Evolutionary conservation across 2,888 invertebrate species (phyloP).

Genomic region (Colletes collaris): DNA sequence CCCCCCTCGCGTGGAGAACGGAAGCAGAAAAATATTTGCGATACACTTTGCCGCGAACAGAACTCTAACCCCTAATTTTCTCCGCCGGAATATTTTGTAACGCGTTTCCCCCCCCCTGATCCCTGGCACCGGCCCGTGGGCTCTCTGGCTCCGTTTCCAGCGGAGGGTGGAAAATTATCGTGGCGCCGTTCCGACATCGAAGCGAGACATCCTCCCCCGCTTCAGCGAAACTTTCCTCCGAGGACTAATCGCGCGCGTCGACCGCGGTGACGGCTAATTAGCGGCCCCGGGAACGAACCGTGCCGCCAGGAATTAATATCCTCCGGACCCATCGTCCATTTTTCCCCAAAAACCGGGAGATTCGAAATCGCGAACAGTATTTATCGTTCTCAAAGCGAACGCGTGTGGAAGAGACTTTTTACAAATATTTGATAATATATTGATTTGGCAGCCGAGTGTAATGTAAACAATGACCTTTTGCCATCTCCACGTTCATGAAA

Average conservation of each 20-base stretch:
- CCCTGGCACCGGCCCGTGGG: slow-evolving; percentile 30
- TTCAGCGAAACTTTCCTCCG: slow-evolving; percentile 38
- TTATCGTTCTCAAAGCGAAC: no score
- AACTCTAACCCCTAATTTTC: slow-evolving; percentile 62
- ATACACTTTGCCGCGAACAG: background rate
- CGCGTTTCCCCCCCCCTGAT: slow-evolving; percentile 33
- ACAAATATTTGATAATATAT: no score
- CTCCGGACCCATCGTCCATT: background rate
- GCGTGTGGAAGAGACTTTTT: no score
- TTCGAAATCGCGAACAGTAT: no score
- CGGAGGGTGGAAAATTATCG: slow-evolving; percentile 65
- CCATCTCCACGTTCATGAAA: no score
- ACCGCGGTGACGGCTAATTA: slow-evolving; percentile 69
- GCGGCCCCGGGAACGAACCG: slow-evolving; percentile 69
- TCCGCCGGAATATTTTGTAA: slow-evolving; percentile 59
- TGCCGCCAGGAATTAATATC: slow-evolving; percentile 63
- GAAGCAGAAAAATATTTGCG: slow-evolving; percentile 33
- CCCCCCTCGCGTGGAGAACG: background rate
- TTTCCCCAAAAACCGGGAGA: background rate
- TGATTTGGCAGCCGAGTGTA: no score
- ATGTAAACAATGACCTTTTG: no score
- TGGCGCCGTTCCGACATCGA: slow-evolving; percentile 64
- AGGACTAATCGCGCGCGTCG: slow-evolving; percentile 44
- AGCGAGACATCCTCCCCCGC: slow-evolving; percentile 20
- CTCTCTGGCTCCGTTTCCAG: slow-evolving; percentile 53